Evolutionary conservation across 2,888 invertebrate genomes (phyloP).

Genomic region (Microplitis manilae): DNA sequence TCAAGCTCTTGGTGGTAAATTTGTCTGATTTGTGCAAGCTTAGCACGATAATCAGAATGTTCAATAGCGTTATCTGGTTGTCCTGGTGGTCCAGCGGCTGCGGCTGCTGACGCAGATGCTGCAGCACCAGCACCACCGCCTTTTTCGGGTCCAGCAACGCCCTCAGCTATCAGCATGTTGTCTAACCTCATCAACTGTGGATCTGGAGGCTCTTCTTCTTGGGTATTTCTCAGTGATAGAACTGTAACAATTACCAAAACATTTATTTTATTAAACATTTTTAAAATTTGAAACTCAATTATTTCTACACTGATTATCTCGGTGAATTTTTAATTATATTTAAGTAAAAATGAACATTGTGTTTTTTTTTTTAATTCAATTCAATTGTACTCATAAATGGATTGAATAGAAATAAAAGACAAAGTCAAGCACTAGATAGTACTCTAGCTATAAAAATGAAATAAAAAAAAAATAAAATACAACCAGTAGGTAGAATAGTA

Average conservation of each 20-base stretch:
- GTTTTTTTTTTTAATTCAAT: conserved; percentile 13
- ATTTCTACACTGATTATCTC: too few relatives aligned
- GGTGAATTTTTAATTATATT: not conserved
- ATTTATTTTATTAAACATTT: not conserved
- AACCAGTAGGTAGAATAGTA: conserved; percentile 15
- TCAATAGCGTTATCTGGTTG: conserved; percentile 96
- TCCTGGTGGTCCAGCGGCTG: conserved; percentile 80
- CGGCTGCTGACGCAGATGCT: conserved; percentile 90
- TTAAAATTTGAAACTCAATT: too few relatives aligned
- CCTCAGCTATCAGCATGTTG: conserved; percentile 99
- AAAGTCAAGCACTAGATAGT: conserved; percentile 9
- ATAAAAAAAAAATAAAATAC: conserved; percentile 18
- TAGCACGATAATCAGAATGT: conserved; percentile 99
- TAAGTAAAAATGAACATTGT: not conserved
- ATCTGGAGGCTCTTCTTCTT: conserved; percentile 98
- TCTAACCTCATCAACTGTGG: conserved; percentile 98
- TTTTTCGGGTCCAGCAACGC: conserved; percentile 96
- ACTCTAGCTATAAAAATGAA: conserved; percentile 36
- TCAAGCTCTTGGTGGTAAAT: conserved; percentile 99
- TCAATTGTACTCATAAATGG: conserved; percentile 10
- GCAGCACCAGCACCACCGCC: conserved; percentile 92
- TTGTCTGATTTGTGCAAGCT: conserved; percentile 97
- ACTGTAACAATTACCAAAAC: conserved; percentile 74
- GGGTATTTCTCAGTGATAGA: conserved; percentile 94
- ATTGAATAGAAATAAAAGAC: conserved; percentile 15